Conservation (phyloP, 1,140 invertebrate genomes). For the Drosophila erecta region DNA sequence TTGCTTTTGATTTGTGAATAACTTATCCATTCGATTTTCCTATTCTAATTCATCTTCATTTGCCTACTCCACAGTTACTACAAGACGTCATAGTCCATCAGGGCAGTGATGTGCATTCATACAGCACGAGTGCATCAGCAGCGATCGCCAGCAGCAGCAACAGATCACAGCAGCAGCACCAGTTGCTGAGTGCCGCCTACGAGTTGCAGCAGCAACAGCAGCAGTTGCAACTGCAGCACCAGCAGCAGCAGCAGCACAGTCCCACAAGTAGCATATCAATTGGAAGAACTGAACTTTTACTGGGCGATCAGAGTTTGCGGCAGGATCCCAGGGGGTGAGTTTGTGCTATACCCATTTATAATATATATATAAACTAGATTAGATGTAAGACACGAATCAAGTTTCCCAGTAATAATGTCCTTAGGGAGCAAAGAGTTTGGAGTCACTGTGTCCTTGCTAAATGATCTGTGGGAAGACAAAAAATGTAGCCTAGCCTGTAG, state of each 20-base stretch:
- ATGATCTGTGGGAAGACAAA: neutral
- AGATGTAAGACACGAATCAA: no score
- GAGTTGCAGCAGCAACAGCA: constrained; percentile 30
- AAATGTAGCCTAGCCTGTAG: constrained; percentile 47
- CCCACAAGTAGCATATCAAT: constrained; percentile 85
- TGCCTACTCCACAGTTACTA: constrained; percentile 68
- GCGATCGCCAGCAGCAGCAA: constrained; percentile 31
- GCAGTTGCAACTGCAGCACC: constrained; percentile 43
- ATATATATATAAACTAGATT: no score
- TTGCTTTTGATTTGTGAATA: neutral
- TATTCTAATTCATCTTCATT: no score
- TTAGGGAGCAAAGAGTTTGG: no score
- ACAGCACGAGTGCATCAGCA: constrained; percentile 36
- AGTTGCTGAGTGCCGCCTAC: constrained; percentile 51
- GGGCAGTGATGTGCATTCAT: constrained; percentile 58
- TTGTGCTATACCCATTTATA: no score
- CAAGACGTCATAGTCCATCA: constrained; percentile 76
- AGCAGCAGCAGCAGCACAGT: constrained; percentile 62
- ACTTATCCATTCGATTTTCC: neutral
- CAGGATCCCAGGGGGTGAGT: constrained; percentile 75
- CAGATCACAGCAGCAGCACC: constrained; percentile 47
- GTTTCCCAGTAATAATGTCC: no score
- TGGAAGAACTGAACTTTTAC: constrained; percentile 84
- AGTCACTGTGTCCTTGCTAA: constrained; percentile 42
- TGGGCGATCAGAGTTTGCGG: constrained; percentile 80